Evolutionary conservation across 1,140 invertebrate genomes (phyloP), one percentile per base, ranked within the genome.

Genomic region (Zaprionus camerounensis): DNA sequence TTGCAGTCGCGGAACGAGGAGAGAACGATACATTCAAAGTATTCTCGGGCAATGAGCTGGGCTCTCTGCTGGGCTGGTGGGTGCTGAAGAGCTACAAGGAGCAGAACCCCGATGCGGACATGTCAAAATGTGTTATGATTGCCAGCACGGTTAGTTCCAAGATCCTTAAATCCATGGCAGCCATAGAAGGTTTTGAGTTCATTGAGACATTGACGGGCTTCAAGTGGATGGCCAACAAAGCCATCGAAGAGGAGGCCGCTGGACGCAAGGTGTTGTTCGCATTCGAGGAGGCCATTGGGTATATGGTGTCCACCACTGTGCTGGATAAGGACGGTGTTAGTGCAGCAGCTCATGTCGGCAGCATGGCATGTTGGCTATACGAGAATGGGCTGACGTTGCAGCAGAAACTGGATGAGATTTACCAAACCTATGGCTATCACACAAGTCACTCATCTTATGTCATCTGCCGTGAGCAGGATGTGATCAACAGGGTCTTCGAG

Each of bases 181-280:
- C 95, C 49, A 94, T 94, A 17, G 97, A 99, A 93, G 98, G 97
- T 22, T 97, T 97, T 79, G 94, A 95, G 81, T 98, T 97, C 93
- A 95, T 96, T 93, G 98, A 99, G 94, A 99, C 99, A 0, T 94
- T 99, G 55, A 99, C 99, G n/a, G 97, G 99, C 1, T 99, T 99
- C 92, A 99, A 99, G 91, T 99, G 99, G 98, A 99, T 99, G 97
- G 99, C 97, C 91, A 99, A 99, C 92, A 95, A 95, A 93, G 94
- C 96, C 0, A 92, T 96, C 36, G 95, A 98, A n/a, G 92, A 99
- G 26, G 93, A 95, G 44, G 93, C 94, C 63, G 84, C 95, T 55
- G 95, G 94, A 4, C 97, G 98, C 85, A 93, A 93, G 1, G 96
- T 99, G 1, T 92, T 99, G 46, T 98, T 99, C 94, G 98, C 98